These are phyloP conservation scores for Drosophila crucigera DNA, from an alignment of 2,888 invertebrate genomes.

Conservation along the genomic window DNA sequence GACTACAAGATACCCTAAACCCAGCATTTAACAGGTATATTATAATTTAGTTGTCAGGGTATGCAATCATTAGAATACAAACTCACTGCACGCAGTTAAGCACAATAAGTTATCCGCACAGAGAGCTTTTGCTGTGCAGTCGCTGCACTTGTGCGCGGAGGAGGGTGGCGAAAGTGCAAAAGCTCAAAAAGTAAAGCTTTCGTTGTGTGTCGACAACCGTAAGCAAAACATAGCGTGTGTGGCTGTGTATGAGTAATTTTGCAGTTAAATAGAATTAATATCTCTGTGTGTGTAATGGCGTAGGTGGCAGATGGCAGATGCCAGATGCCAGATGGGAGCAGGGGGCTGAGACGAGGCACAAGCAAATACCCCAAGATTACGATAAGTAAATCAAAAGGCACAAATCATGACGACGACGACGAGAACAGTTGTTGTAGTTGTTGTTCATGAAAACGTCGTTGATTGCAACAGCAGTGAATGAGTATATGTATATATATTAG, in stretches of 20 bases:
- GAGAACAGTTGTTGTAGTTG: conserved; percentile 11
- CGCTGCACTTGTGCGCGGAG: conserved; percentile 41
- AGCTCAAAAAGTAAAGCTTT: conserved; percentile 19
- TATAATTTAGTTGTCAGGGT: neutral
- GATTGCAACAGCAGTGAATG: conserved; percentile 40
- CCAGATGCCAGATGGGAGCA: neutral
- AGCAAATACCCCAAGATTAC: conserved; percentile 49
- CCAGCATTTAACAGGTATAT: neutral
- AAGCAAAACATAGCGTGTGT: conserved; percentile 2
- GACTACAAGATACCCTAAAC: neutral
- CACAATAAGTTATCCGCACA: neutral
- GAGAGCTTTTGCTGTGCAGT: conserved; percentile 4
- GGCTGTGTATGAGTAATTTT: conserved; percentile 52
- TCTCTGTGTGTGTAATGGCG: conserved; percentile 3
- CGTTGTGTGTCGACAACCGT: neutral
- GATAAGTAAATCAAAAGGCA: conserved; percentile 61
- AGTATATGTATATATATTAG: neutral
- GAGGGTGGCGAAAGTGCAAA: conserved; percentile 2
- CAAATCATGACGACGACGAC: conserved; percentile 24
- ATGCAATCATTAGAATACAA: neutral
- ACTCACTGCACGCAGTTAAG: neutral
- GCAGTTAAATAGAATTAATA: conserved; percentile 66
- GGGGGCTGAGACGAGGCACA: conserved; percentile 7
- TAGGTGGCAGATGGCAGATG: neutral
- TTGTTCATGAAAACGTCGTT: conserved; percentile 39